phyloP scores from a whole-genome alignment of 2,797 vertebrate genomes.

The Eulemur mongoz region DNA sequence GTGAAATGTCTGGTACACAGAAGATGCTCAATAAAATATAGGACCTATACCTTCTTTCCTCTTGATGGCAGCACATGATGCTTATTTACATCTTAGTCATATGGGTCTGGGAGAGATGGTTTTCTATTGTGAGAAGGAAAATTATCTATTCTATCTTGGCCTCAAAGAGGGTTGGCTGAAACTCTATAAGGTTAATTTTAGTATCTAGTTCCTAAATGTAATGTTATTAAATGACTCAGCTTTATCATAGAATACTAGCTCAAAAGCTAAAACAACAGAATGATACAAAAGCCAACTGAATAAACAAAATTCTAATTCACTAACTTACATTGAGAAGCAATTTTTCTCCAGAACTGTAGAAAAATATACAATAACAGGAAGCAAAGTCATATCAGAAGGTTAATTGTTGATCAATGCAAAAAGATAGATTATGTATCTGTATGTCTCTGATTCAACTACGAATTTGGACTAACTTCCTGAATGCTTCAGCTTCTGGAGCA shows the following conservation, averaged over 20 bases:
- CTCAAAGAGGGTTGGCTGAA: neutral
- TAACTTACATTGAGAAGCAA: neutral
- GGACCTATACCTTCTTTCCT: neutral
- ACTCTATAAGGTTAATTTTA: neutral
- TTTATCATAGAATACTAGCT: neutral
- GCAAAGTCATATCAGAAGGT: neutral
- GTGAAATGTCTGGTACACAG: neutral
- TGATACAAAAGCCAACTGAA: neutral
- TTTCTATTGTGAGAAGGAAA: neutral
- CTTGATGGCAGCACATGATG: neutral
- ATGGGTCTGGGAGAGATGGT: neutral
- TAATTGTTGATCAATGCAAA: neutral
- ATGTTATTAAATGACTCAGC: neutral
- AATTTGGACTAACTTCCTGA: neutral
- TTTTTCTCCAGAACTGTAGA: neutral
- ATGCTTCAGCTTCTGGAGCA: fast-evolving
- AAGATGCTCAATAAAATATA: neutral
- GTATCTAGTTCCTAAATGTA: neutral
- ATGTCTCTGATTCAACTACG: neutral
- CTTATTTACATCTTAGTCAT: neutral
- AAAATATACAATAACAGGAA: neutral
- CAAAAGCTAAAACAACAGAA: neutral
- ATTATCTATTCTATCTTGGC: neutral
- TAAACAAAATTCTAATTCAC: neutral
- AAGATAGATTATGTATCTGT: neutral